A percentile compares a stretch with the other conserved stretches of the same genome.
These are phyloP conservation scores for Drosophila leontia DNA, from an alignment of 1,140 invertebrate genomes.

Conservation along the genomic window DNA sequence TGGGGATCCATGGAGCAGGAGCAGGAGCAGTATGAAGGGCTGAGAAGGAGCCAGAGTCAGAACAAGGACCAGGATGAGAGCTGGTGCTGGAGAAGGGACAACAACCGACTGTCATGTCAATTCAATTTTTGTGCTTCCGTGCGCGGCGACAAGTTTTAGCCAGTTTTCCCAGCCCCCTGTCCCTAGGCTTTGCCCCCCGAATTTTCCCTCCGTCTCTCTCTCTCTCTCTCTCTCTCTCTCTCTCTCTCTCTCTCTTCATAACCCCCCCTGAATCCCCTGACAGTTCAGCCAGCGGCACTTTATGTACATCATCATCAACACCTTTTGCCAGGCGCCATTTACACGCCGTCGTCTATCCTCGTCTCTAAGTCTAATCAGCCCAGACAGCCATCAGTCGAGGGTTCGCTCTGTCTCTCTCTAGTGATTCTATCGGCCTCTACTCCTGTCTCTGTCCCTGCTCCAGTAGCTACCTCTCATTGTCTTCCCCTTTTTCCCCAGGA, in stretches of 20 bases:
- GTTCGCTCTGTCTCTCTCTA: constrained; percentile 7
- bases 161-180: constrained; percentile 35
- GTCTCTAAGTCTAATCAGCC: constrained; percentile 79
- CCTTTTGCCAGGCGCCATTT: constrained; percentile 79
- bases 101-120: constrained; percentile 77
- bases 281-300: constrained; percentile 77
- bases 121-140: constrained; percentile 83
- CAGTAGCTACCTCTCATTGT: constrained; percentile 15
- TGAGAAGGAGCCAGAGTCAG: background rate
- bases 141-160: constrained; percentile 82
- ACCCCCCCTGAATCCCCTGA: constrained; percentile 13
- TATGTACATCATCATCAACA: constrained; percentile 81
- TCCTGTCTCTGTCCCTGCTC: background rate
- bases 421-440: background rate
- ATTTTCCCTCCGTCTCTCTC: background rate
- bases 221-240: too few species aligned
- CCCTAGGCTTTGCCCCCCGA: background rate
- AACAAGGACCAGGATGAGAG: background rate
- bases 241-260: too few species aligned
- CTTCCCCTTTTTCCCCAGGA: constrained; percentile 1
- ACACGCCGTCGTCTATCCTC: constrained; percentile 82
- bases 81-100: constrained; percentile 31
- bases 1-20: constrained; percentile 14
- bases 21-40: background rate
- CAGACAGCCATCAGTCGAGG: constrained; percentile 64